A percentile compares a stretch with the other conserved stretches of the same genome.
phyloP scores from a whole-genome alignment of 1,140 invertebrate genomes.

The Babylonia areolata region DNA sequence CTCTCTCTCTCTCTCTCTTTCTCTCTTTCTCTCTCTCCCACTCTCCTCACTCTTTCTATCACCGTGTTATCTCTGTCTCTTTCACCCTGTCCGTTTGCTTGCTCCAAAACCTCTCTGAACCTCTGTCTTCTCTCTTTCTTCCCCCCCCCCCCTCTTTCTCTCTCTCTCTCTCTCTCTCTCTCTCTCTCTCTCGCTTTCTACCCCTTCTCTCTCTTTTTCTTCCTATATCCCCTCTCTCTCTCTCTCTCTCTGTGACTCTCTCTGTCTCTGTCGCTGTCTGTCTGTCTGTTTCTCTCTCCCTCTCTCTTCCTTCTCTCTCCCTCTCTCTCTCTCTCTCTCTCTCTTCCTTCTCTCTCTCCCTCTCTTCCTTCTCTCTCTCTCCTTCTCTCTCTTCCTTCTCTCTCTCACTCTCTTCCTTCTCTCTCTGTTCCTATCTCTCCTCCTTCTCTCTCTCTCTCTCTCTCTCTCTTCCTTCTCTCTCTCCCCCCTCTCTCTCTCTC shows the following conservation, averaged over 20 bases:
- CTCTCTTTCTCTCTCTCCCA: no score
- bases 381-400: background rate
- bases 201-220: no score
- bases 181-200: no score
- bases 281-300: background rate
- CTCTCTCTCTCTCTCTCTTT: no score
- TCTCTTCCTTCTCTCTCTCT: background rate
- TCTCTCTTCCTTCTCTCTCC: background rate
- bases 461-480: background rate
- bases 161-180: background rate
- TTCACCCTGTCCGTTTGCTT: no score
- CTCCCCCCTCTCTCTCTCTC: background rate
- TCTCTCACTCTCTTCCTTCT: background rate
- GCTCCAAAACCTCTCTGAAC: no score
- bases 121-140: no score
- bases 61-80: no score
- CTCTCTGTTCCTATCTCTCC: background rate
- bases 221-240: background rate
- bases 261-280: background rate
- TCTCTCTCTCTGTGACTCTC: background rate
- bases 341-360: background rate
- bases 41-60: no score
- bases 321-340: conserved; percentile 13
- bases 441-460: background rate
- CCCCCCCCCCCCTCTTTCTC: background rate